Evolutionary conservation across 1,140 invertebrate species (phyloP), one percentile per base, ranked within the genome.

Genomic region (Zophobas morio): DNA sequence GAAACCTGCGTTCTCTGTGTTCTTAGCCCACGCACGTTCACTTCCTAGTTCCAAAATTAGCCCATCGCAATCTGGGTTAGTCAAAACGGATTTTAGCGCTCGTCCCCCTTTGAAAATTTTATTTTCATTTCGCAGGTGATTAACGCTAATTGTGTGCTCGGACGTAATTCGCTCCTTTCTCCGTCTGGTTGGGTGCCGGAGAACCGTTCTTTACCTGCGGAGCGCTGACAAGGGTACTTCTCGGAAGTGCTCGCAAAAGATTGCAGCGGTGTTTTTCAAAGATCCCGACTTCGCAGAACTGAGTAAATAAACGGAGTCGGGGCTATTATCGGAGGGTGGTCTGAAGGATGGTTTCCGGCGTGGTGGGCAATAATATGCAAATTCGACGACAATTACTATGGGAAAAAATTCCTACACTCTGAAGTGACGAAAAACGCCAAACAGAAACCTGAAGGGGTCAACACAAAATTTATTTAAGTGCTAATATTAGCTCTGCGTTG

Each of bases 41-140:
- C 49, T 71, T 71, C 66, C 66, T 71, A 71, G 42, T 71, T 71
- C 66, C 66, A 71, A 71, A 71, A 71, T 71, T 71, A 71, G 39
- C n/a, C 33, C 49, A 47, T 49, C 54, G 36, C 42, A 49, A 71
- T 71, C 49, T 71, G 49, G 66, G 66, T 71, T 71, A 71, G 66
- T 46, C 66, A 49, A 71, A 71, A 71, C 42, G 60, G 37, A 66
- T 51, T 51, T 51, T 51, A 6, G 42, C 42, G 2, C 6, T 20
- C 20, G 49, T 51, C 49, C n/a, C 49, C 32, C 33, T 3, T 35
- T 33, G 54, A 57, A 57, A 57, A 35, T 57, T 57, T 57, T 57
- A 57, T 57, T 57, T 57, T 57, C 54, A 36, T 57, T 57, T 57
- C 49, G 54, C 32, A 57, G 49, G 54, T 57, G 33, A 57, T 57